phyloP scores from a whole-genome alignment of 2,113 vertebrate species.

The Pseudois nayaur region DNA sequence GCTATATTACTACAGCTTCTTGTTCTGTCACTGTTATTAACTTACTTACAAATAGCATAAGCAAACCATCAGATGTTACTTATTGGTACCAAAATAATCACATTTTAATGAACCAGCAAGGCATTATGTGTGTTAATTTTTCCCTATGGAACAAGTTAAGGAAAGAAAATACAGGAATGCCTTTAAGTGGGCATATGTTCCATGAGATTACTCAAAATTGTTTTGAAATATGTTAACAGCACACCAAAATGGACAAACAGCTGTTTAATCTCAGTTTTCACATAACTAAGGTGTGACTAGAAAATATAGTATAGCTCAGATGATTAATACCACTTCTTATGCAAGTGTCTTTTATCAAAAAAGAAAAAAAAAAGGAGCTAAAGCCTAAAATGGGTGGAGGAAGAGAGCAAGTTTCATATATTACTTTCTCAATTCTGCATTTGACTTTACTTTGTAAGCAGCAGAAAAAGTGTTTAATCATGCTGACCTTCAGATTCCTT shows the following conservation, averaged over 20 bases:
- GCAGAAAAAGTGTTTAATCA: background rate
- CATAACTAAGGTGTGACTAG: background rate
- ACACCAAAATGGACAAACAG: background rate
- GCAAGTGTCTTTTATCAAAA: background rate
- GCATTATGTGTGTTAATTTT: slow-evolving; percentile 44
- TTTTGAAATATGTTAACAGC: background rate
- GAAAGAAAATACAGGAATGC: slow-evolving; percentile 11
- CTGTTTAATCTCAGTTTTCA: background rate
- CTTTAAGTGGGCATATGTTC: background rate
- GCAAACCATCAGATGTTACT: slow-evolving; percentile 20
- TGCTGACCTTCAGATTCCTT: background rate
- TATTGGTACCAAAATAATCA: slow-evolving; percentile 43
- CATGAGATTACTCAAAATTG: background rate
- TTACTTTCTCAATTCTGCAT: background rate
- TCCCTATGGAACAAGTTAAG: slow-evolving; percentile 6
- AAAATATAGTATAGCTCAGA: background rate
- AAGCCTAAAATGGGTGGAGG: background rate
- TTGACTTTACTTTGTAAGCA: background rate
- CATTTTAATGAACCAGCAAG: slow-evolving; percentile 48
- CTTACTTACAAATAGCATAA: background rate
- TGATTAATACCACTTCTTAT: background rate
- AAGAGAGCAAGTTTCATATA: background rate
- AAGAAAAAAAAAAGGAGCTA: background rate
- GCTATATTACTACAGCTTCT: background rate
- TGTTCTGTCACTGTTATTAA: background rate